phyloP scores from a whole-genome alignment of 2,888 invertebrate species.

The Anthophora plumipes region DNA sequence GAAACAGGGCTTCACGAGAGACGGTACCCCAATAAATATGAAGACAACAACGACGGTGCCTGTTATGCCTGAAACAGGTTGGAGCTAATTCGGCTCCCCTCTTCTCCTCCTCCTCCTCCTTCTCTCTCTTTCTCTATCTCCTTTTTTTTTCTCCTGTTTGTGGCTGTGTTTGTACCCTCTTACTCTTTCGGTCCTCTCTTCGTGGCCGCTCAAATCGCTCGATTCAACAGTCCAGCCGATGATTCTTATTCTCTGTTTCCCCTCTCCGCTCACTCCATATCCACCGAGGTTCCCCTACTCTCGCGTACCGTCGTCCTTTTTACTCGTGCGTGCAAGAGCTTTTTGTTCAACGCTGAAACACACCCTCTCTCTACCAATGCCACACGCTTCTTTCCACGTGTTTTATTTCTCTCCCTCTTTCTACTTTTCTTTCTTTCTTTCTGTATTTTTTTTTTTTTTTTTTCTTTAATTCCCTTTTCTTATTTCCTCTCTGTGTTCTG shows the following conservation, averaged over 20 bases:
- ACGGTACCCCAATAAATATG: conserved; percentile 83
- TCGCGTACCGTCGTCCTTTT: conserved; percentile 58
- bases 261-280: no score
- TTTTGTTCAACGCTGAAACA: conserved; percentile 63
- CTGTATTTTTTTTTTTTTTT: no score
- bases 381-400: conserved; percentile 47
- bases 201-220: conserved; percentile 77
- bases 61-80: conserved; percentile 81
- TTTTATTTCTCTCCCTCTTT: conserved; percentile 23
- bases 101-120: conserved; percentile 45
- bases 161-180: conserved; percentile 23
- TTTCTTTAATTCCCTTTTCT: conserved; percentile 17
- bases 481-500: conserved; percentile 64
- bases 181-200: conserved; percentile 49
- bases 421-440: conserved; percentile 47
- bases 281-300: no score
- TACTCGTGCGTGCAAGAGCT: conserved; percentile 64
- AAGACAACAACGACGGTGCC: conserved; percentile 82
- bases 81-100: conserved; percentile 81
- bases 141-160: conserved; percentile 34
- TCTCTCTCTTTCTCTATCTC: conserved; percentile 13
- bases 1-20: conserved; percentile 75
- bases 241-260: conserved; percentile 76
- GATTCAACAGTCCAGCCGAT: conserved; percentile 78
- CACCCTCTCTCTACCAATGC: conserved; percentile 49